phyloP scores from a whole-genome alignment of 2,888 invertebrate species.

The Dryadula phaetusa region DNA sequence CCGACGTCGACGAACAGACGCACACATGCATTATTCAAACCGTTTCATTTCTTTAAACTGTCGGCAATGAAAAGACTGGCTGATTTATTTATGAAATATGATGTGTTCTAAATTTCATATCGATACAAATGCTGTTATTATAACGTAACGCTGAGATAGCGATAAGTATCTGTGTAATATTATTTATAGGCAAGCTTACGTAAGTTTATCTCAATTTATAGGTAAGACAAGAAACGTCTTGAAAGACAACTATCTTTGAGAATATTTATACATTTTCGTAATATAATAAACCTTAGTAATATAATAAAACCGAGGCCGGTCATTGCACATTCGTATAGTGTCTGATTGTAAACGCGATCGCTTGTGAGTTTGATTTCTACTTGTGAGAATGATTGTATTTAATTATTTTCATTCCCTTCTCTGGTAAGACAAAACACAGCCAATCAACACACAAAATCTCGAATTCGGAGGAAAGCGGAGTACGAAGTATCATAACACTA shows the following conservation, averaged over 20 bases:
- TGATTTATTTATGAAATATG: constrained; percentile 49
- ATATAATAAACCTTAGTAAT: too few species aligned
- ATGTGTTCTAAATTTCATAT: constrained; percentile 25
- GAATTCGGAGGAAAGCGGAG: too few species aligned
- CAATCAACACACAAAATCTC: too few species aligned
- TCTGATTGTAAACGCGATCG: too few species aligned
- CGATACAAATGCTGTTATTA: constrained; percentile 14
- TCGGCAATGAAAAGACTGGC: constrained; percentile 56
- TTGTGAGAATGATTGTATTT: too few species aligned
- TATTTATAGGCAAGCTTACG: background rate
- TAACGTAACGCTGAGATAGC: background rate
- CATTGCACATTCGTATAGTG: too few species aligned
- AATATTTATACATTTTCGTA: too few species aligned
- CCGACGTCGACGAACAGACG: constrained; percentile 47
- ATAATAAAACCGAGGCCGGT: too few species aligned
- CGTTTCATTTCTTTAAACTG: constrained; percentile 62
- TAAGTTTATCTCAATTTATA: background rate
- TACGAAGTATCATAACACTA: too few species aligned
- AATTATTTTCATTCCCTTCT: too few species aligned
- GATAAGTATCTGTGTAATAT: background rate
- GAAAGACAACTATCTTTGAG: background rate
- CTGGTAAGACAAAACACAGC: too few species aligned
- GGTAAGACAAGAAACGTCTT: background rate
- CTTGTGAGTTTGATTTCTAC: too few species aligned
- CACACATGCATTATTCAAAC: constrained; percentile 65